phyloP scores from a whole-genome alignment of 2,113 vertebrate species.

The Diadophis punctatus region DNA sequence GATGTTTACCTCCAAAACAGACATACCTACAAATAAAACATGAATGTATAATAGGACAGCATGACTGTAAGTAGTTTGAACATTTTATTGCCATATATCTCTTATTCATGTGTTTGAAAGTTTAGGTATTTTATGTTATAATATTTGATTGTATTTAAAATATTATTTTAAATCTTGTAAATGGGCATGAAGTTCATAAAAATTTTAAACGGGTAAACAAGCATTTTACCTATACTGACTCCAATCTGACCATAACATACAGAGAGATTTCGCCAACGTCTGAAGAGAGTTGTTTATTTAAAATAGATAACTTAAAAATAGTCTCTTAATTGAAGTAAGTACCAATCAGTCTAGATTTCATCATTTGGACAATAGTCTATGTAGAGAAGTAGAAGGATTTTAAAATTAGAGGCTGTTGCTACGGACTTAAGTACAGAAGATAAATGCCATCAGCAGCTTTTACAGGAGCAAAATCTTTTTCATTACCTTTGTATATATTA shows the following conservation, averaged over 20 bases:
- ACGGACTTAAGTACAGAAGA: neutral
- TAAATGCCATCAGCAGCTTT: neutral
- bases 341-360: neutral
- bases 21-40: too few relatives aligned
- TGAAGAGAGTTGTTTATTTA: neutral
- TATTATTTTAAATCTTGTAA: neutral
- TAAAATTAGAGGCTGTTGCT: neutral
- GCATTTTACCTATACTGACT: neutral
- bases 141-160: neutral
- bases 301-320: neutral
- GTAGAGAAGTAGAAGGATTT: neutral
- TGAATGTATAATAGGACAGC: too few relatives aligned
- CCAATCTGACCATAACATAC: neutral
- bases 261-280: neutral
- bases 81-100: neutral
- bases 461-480: neutral
- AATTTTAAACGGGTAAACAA: neutral
- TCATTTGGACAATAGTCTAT: neutral
- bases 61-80: too few relatives aligned
- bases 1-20: too few relatives aligned
- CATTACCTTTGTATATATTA: neutral
- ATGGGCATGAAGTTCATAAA: neutral
- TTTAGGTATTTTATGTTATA: neutral
- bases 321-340: neutral
- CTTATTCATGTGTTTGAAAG: neutral